Evolutionary conservation across 2,113 vertebrate species (phyloP).

Genomic region (Mustela lutreola): DNA sequence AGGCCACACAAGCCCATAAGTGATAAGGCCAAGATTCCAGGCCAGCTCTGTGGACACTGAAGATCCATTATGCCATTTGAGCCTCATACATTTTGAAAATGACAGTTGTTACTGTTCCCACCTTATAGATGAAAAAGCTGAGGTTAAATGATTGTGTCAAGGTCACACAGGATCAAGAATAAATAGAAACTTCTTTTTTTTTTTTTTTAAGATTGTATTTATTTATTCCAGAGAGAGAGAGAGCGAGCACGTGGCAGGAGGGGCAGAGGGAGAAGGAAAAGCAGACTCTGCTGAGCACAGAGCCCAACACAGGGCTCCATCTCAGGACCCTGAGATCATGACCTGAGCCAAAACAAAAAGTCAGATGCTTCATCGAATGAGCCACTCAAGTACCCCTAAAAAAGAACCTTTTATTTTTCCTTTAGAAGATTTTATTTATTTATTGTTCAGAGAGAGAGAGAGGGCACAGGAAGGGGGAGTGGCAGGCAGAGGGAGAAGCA

Average conservation of each 20-base stretch:
- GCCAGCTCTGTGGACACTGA: background rate
- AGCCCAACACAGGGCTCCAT: too few relatives aligned
- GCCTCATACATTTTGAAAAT: conserved; percentile 6
- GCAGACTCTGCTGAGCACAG: too few relatives aligned
- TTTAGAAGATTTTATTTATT: background rate
- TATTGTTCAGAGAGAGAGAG: background rate
- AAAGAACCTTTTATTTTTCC: background rate
- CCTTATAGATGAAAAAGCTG: conserved; percentile 38
- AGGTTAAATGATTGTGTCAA: background rate
- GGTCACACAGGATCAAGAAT: background rate
- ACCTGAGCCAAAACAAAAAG: too few relatives aligned
- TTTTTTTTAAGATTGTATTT: background rate
- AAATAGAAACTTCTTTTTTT: background rate
- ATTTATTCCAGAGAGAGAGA: background rate
- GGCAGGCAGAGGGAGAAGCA: background rate
- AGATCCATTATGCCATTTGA: background rate
- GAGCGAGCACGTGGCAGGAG: too few relatives aligned
- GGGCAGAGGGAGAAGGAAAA: too few relatives aligned
- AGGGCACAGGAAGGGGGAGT: background rate
- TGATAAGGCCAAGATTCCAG: conserved; percentile 5
- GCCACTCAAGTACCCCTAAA: too few relatives aligned
- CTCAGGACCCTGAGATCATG: too few relatives aligned
- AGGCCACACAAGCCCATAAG: conserved; percentile 28
- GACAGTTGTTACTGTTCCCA: background rate
- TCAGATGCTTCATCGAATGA: too few relatives aligned